Conservation (phyloP, 2,113 vertebrate species). For the Xiphorhynchus elegans region DNA sequence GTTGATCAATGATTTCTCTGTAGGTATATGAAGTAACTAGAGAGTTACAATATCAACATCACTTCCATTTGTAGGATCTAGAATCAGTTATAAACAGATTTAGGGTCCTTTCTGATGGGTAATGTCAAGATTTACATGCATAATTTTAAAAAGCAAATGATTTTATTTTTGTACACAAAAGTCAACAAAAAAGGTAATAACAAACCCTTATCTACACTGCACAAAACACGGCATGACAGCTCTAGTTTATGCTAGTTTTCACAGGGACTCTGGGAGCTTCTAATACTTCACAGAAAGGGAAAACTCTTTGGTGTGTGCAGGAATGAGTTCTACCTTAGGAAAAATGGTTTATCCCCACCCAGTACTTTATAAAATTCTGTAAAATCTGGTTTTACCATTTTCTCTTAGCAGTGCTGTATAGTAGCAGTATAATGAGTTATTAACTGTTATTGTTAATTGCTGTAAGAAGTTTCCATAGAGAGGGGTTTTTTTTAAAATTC, state of each 20-base stretch:
- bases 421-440: not conserved
- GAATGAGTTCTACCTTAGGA: not conserved
- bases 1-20: not conserved
- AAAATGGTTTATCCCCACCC: not conserved
- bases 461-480: not conserved
- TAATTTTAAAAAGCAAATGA: not conserved
- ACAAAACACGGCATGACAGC: fast-evolving
- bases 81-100: not conserved
- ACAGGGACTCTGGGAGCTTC: not conserved
- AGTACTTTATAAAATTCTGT: not conserved
- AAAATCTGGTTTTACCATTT: not conserved
- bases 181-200: not conserved
- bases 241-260: not conserved
- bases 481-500: not conserved
- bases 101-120: not conserved
- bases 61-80: not conserved
- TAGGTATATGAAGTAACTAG: not conserved
- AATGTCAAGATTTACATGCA: not conserved
- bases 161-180: not conserved
- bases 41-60: not conserved
- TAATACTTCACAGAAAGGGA: not conserved
- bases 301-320: not conserved
- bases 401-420: not conserved
- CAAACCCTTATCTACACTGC: not conserved
- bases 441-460: not conserved